Base-by-base conservation (phyloP, 2,113 vertebrate species). In the Ameiurus melas region DNA sequence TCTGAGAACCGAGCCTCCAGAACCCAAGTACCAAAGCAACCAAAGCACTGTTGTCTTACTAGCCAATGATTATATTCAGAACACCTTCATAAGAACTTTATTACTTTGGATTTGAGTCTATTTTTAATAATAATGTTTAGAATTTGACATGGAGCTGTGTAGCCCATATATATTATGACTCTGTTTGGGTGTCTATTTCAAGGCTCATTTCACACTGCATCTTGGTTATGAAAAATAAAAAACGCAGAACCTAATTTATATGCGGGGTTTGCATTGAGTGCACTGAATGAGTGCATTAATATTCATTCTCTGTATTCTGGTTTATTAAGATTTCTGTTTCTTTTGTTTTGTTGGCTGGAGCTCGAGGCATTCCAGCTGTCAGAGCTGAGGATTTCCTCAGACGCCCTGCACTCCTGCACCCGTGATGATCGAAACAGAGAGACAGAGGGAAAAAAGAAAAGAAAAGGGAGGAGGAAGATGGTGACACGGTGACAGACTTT, bases 371-470 rank as follows among this genome's bases (percentile, higher is more conserved):
- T 84, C 22, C 60, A 82, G 77, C 83, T 90, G 85, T 87, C 87
- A 83, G 13, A 27, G 13, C 85, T 60, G 27, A 43, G 53, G 55
- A 39, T 86, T 58, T 87, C 71, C 82, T 66, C 83, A 83, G 55
- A 89, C 70, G n/a, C 79, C 25, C 47, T 77, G 75, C 39, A 77
- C 75, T 78, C 68, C 27, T 68, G 51, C 33, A 78, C 57, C 22
- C 53, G 25, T 6, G 83, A 90, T 10, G 71, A 89, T 87, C 90
- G 90, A 87, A 90, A 88, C 82, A 83, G 51, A 82, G 25, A 86
- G 55, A 78, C 36, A 85, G 14, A 85, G 53, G 53, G 1, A 57
- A 84, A 73, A 64, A 60, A 39, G 27, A 57, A 36, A 80, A 83
- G 75, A 79, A 73, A 84, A n/a, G 55, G 9, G 51, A 62, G 9